Conservation (phyloP, 2,888 invertebrate genomes). For the Hemistola chrysoprasaria region DNA sequence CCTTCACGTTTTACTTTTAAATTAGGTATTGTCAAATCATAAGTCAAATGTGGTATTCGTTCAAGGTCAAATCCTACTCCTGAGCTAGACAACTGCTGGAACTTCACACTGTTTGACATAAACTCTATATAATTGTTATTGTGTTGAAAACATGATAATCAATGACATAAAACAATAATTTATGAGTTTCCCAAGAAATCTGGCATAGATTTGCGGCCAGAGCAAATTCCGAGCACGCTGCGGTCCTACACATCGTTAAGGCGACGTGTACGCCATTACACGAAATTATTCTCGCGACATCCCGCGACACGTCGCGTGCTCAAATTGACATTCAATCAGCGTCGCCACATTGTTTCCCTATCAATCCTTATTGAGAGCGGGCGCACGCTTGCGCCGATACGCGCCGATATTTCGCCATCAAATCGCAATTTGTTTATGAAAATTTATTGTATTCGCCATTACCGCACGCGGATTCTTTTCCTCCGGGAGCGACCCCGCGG, state of each 20-base stretch:
- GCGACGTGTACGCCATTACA: slow-evolving; percentile 66
- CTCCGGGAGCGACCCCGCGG: slow-evolving; percentile 75
- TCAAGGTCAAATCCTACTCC: no score
- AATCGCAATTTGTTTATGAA: slow-evolving; percentile 83
- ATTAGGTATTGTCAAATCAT: no score
- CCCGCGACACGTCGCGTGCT: slow-evolving; percentile 41
- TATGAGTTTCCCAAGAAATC: slow-evolving; percentile 16
- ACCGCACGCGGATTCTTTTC: slow-evolving; percentile 76
- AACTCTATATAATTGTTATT: no score
- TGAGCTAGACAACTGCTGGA: no score
- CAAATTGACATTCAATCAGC: slow-evolving; percentile 81
- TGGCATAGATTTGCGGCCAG: slow-evolving; percentile 9
- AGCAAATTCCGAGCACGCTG: slow-evolving; percentile 25
- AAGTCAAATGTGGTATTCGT: no score
- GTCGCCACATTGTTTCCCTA: slow-evolving; percentile 79
- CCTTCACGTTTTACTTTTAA: slow-evolving; percentile 33
- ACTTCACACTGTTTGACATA: no score
- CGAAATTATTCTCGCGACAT: slow-evolving; percentile 61
- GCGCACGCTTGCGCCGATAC: slow-evolving; percentile 70
- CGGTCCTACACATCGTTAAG: slow-evolving; percentile 66
- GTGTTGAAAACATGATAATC: no score
- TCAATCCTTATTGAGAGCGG: slow-evolving; percentile 77
- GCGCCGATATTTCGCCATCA: slow-evolving; percentile 75
- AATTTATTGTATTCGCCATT: slow-evolving; percentile 83
- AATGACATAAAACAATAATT: slow-evolving; percentile 10